Evolutionary conservation across 1,140 invertebrate genomes (phyloP).

Genomic region (Procambarus virginalis): DNA sequence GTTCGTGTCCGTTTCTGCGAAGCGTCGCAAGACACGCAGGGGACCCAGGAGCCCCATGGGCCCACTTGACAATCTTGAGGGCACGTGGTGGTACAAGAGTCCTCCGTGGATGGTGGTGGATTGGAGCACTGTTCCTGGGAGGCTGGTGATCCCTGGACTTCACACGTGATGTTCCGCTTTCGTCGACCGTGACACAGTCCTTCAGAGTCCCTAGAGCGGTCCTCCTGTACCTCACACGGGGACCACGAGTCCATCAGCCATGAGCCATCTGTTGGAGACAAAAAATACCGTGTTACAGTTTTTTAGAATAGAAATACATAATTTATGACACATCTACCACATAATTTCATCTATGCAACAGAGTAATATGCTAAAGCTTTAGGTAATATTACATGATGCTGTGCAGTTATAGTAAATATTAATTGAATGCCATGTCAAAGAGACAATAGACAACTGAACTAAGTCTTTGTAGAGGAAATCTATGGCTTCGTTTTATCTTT

Average conservation of each 20-base stretch:
- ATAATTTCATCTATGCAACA: no score
- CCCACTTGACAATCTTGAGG: conserved; percentile 49
- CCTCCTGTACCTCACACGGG: conserved; percentile 7
- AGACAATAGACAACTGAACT: no score
- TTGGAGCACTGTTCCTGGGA: conserved; percentile 18
- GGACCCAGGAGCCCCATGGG: conserved; percentile 44
- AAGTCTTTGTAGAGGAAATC: no score
- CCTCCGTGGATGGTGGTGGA: conserved; percentile 4
- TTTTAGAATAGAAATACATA: no score
- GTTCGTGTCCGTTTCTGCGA: conserved; percentile 43
- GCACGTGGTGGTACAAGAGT: conserved; percentile 28
- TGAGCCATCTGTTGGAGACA: background rate
- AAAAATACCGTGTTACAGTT: background rate
- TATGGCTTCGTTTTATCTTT: no score
- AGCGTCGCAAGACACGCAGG: conserved; percentile 29
- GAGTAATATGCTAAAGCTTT: no score
- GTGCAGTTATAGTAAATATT: no score
- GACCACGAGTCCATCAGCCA: conserved; percentile 49
- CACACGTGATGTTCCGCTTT: conserved; percentile 14
- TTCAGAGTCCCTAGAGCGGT: conserved; percentile 30
- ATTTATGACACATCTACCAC: no score
- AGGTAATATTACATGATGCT: no score
- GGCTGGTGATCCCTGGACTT: conserved; percentile 3
- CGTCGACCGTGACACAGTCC: conserved; percentile 39
- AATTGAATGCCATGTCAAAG: no score